A percentile compares a stretch with the other conserved stretches of the same genome.
phyloP scores from a whole-genome alignment of 2,113 vertebrate genomes.

The Gallinago undulata region DNA sequence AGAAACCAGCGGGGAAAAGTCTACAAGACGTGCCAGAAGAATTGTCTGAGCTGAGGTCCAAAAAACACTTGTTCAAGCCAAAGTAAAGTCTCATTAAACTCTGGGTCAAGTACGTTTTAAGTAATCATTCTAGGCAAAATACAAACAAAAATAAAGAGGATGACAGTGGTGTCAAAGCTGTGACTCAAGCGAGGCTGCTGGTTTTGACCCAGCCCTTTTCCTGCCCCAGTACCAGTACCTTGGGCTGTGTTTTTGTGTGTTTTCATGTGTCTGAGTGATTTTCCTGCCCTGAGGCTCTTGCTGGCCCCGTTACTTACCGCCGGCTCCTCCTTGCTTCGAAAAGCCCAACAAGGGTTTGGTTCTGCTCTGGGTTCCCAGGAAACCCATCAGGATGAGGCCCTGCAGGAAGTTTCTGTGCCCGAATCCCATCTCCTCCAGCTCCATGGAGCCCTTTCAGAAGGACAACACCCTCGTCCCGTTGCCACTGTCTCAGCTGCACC shows the following conservation, averaged over 20 bases:
- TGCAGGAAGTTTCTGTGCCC: not conserved
- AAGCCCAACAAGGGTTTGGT: not conserved
- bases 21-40: not conserved
- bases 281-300: not conserved
- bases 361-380: not conserved
- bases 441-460: fast-evolving
- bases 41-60: constrained; percentile 11
- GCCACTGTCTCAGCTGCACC: not conserved
- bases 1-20: not conserved
- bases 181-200: not conserved
- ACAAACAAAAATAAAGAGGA: not conserved
- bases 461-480: fast-evolving
- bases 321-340: not conserved
- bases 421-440: not conserved
- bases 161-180: not conserved
- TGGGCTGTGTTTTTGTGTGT: not conserved
- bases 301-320: not conserved
- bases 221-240: not conserved
- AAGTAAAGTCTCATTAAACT: constrained; percentile 23
- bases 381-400: not conserved
- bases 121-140: not conserved
- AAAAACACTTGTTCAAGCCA: not conserved
- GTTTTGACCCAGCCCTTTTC: not conserved
- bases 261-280: not conserved
- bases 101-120: not conserved